These are phyloP conservation scores for Edolisoma coerulescens DNA, from an alignment of 2,113 vertebrate genomes.

Conservation along the genomic window DNA sequence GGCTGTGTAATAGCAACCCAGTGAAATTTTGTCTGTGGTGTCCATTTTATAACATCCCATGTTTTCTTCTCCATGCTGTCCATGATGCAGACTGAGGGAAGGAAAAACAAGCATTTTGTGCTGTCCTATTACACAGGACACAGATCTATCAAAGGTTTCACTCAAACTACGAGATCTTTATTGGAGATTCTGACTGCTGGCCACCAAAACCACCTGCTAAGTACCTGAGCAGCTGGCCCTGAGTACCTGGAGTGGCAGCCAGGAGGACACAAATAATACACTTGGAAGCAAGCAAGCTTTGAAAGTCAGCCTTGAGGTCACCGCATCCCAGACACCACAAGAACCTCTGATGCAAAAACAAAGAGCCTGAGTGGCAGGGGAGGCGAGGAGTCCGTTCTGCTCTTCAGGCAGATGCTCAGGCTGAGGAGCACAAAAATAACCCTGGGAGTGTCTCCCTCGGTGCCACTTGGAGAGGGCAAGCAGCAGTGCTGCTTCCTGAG, in stretches of 20 bases:
- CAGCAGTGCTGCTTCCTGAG: not conserved
- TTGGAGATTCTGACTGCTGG: not conserved
- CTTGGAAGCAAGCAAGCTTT: not conserved
- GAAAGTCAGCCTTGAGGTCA: not conserved
- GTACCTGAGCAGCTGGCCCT: not conserved
- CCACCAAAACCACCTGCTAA: not conserved
- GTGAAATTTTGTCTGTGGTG: not conserved
- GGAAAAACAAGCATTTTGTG: not conserved
- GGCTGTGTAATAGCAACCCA: not conserved
- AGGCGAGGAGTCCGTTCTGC: not conserved
- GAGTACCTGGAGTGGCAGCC: not conserved
- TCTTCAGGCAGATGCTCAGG: not conserved
- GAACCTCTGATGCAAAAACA: not conserved
- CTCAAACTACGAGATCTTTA: not conserved
- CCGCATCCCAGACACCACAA: not conserved
- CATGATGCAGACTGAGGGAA: not conserved
- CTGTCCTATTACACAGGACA: not conserved
- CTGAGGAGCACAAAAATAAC: conserved; percentile 22
- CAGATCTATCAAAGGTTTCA: not conserved
- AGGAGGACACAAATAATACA: not conserved
- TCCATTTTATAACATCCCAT: not conserved
- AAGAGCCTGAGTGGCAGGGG: not conserved
- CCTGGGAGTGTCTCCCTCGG: not conserved
- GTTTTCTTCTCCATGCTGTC: not conserved
- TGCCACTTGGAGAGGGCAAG: not conserved